Percentiles rank a stretch among this genome's conserved stretches.
Evolutionary conservation across 1,140 invertebrate species (phyloP).

Genomic region (Anastatus disparis): DNA sequence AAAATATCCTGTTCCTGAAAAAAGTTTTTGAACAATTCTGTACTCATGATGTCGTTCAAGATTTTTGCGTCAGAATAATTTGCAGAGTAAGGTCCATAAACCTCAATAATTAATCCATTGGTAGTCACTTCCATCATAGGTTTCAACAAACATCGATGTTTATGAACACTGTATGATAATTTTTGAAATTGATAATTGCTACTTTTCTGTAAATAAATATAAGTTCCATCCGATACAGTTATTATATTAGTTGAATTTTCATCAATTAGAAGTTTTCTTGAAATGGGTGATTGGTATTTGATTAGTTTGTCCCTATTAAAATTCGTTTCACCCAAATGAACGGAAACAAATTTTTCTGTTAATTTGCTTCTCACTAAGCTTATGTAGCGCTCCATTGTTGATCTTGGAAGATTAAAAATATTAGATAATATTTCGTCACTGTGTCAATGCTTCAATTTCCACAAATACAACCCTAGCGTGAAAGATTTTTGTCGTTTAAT

Average conservation of each 20-base stretch:
- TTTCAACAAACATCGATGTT: not conserved
- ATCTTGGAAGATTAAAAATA: not conserved
- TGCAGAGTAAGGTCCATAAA: not conserved
- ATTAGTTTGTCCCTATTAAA: not conserved
- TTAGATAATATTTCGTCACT: not conserved
- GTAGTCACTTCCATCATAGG: not conserved
- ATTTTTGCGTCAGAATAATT: not conserved
- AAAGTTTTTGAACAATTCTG: not conserved
- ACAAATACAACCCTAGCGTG: not conserved
- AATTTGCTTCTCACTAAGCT: not conserved
- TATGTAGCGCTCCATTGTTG: not conserved
- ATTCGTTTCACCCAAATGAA: not conserved
- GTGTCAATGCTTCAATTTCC: not conserved
- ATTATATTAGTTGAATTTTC: not conserved
- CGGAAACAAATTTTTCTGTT: not conserved
- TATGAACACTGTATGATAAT: not conserved
- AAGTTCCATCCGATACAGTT: not conserved
- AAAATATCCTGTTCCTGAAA: not conserved
- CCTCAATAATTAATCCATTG: not conserved
- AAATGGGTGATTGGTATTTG: not conserved
- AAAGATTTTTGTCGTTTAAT: not conserved
- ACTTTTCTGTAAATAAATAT: not conserved
- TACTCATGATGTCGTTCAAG: not conserved
- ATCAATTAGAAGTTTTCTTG: not conserved
- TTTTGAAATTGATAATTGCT: not conserved